These are phyloP conservation scores for Tor tambroides DNA, from an alignment of 2,113 vertebrate species.

Conservation along the genomic window DNA sequence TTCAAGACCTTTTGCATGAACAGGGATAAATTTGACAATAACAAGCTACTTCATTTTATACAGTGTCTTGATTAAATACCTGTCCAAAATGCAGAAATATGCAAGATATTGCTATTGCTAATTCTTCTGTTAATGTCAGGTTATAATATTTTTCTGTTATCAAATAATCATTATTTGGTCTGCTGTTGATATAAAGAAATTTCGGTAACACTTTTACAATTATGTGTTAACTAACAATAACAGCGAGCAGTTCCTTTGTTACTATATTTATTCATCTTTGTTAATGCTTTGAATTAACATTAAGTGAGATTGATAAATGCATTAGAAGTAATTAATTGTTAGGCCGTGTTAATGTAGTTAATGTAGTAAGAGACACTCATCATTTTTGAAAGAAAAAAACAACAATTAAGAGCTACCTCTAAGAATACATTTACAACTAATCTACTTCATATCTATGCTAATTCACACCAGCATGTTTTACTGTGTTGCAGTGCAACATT, in stretches of 20 bases:
- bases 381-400: not conserved
- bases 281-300: too few relatives aligned
- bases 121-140: not conserved
- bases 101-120: constrained; percentile 4
- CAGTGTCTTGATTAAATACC: not conserved
- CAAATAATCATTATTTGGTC: not conserved
- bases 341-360: too few relatives aligned
- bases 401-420: not conserved
- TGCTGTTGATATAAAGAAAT: not conserved
- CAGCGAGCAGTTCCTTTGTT: too few relatives aligned
- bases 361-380: too few relatives aligned
- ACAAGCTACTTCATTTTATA: not conserved
- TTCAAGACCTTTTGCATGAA: not conserved
- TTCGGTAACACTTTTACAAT: not conserved
- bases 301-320: too few relatives aligned
- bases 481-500: not conserved
- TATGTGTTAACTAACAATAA: too few relatives aligned
- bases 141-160: not conserved
- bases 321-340: too few relatives aligned
- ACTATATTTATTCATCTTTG: too few relatives aligned
- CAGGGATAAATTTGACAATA: not conserved
- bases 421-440: not conserved
- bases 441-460: constrained; percentile 5
- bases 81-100: not conserved
- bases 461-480: not conserved